Base-by-base conservation (phyloP, 92 coral and sea anemone species). In the Desmophyllum pertusum region DNA sequence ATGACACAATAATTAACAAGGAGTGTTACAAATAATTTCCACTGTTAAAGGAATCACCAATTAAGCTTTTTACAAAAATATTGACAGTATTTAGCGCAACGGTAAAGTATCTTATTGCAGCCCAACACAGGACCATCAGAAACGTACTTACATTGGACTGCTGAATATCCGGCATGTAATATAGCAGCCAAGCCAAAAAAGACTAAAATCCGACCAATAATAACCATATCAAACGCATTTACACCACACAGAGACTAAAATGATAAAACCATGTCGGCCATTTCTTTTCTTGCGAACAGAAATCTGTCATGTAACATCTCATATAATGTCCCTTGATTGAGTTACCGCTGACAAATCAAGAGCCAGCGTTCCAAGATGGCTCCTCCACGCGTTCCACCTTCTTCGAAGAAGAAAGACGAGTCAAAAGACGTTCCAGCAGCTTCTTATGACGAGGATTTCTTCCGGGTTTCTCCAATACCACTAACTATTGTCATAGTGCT, bases 151-250 rank as follows among this genome's bases (percentile, higher is more conserved):
- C 99, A 96, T 83, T 96, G 99, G 78, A 94, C 99, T 51, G 99
- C 98, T 7, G 99, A 96, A 79, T 96, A 96, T n/a, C 99, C 99
- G 10, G 99, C 99, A 51, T 96, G 99, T 6, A 96, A 84, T 80
- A 96, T 96, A 39, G 95, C 95, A 51, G 89, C 86, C 85, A 96
- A 78, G 39, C 99, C 99, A 92, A 94, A 41, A 52, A 93, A 84
- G 50, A 96, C 99, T 85, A 96, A 83, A 52, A 94, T 81, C 70
- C 96, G 95, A 36, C 99, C 99, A n/a, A 94, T 68, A 73, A 95
- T 87, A 67, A 91, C 92, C 99, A 96, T 96, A 23, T 81, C 83
- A 43, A 18, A 40, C 57, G 52, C 43, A 55, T 50, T 36, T 19
- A 62, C 87, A 9, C 0, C 6, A 59, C 11, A 6, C 19, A 37